Conservation (phyloP, 2,797 vertebrate species). For the Crenichthys baileyi region DNA sequence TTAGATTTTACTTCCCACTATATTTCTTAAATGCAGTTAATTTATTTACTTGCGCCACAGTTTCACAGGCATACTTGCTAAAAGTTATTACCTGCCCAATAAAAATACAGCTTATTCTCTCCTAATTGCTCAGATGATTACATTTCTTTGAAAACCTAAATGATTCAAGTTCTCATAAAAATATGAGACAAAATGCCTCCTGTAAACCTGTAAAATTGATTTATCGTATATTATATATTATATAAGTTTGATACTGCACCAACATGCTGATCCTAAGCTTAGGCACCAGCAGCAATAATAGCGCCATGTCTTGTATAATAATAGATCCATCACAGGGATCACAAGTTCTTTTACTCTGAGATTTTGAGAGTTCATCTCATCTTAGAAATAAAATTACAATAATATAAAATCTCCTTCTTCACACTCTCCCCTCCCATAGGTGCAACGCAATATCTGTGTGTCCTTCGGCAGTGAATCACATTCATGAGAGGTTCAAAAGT, state of each 20-base stretch:
- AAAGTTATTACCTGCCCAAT: not conserved
- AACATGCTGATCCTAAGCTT: not conserved
- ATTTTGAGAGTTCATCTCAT: constrained; percentile 1
- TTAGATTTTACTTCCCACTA: not conserved
- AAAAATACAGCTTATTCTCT: not conserved
- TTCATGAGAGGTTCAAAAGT: not conserved
- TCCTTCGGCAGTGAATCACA: not conserved
- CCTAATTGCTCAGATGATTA: not conserved
- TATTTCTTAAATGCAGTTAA: not conserved
- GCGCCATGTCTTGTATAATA: not conserved
- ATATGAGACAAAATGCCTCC: not conserved
- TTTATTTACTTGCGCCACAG: not conserved
- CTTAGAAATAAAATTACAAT: constrained; percentile 1
- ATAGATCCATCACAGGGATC: constrained; percentile 5
- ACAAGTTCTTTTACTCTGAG: not conserved
- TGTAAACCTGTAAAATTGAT: not conserved
- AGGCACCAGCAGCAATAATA: not conserved
- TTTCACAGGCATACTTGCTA: not conserved
- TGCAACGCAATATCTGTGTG: not conserved
- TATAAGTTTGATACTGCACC: not conserved
- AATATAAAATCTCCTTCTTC: constrained; percentile 2
- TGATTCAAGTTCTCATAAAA: not conserved
- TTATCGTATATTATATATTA: not conserved
- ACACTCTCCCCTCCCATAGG: not conserved
- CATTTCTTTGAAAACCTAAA: not conserved